Base-by-base conservation (phyloP, 2,113 vertebrate genomes). In the Cynocephalus volans region DNA sequence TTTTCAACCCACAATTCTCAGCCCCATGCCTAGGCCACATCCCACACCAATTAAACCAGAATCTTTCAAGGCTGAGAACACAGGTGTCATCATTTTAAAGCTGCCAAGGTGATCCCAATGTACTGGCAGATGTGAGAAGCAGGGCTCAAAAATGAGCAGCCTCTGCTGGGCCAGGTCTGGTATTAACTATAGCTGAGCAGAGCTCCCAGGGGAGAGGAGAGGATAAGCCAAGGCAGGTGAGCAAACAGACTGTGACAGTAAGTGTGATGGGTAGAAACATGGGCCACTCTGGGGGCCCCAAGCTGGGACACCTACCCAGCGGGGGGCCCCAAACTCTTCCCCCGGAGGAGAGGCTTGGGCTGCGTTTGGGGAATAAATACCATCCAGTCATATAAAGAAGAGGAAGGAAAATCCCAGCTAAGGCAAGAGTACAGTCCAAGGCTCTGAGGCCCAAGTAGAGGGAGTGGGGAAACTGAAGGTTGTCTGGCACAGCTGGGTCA, bases 311-410 rank as follows among this genome's bases (percentile, higher is more conserved):
- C 64, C 70, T 62, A 45, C 75, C 41, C 45, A 65, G 54, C 58
- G 58, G 6, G 8, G 45, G n/a, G 21, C 0, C 41, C 31, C 88
- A 18, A 21, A 33, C 24, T 11, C 70, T 31, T 7, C 31, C 23
- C 50, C 56, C 4, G 1, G 62, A 48, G 15, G 28, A 82, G 41
- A 94, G 8, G 15, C 50, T 28, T 9, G 31, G 26, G 33, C 45
- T 76, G 50, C 65, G 67, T n/a, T 33, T 79, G 3, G 52, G 76
- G 67, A 89, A 50, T 88, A 88, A 93, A 97, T 56, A 41, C 19
- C 65, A 72, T 50, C 88, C 56, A 89, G 60, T 76, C 81, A 64
- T 54, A 19, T 88, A 24, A 93, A 94, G 56, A 92, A 91, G 52
- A 31, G 23, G 48, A 62, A 73, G n/a, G 50, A n/a, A 73, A 65